Conservation (phyloP, 2,888 invertebrate genomes). For the Lordiphosa andalusiaca region DNA sequence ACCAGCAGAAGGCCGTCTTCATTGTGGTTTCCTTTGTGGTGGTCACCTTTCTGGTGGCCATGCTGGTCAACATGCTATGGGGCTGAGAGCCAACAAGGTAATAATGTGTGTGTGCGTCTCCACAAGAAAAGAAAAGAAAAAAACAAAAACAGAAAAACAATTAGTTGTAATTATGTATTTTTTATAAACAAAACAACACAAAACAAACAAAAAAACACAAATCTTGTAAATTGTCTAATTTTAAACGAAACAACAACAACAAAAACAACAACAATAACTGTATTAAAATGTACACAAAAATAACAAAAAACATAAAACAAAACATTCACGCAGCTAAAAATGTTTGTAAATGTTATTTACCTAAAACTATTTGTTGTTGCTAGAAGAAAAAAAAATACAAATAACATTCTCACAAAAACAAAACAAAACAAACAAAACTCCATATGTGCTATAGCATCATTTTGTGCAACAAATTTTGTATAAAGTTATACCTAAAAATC, state of each 20-base stretch:
- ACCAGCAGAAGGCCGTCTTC: conserved; percentile 79
- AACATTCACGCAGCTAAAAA: conserved; percentile 40
- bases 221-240: conserved; percentile 57
- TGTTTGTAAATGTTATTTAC: conserved; percentile 42
- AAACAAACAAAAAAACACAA: conserved; percentile 29
- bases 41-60: conserved; percentile 78
- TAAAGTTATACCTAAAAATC: conserved; percentile 29
- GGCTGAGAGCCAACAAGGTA: conserved; percentile 36
- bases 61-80: conserved; percentile 77
- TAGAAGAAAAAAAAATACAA: not conserved
- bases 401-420: conserved; percentile 16
- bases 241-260: conserved; percentile 19
- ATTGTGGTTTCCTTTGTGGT: conserved; percentile 79
- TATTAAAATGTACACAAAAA: conserved; percentile 56
- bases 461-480: conserved; percentile 47
- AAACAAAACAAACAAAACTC: conserved; percentile 46
- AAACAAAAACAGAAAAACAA: conserved; percentile 10
- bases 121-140: too few relatives aligned
- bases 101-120: conserved; percentile 10
- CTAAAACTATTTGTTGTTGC: conserved; percentile 41
- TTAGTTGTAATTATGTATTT: conserved; percentile 56
- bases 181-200: conserved; percentile 44
- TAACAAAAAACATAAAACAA: conserved; percentile 19
- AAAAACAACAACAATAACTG: conserved; percentile 27
- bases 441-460: conserved; percentile 61